Base-by-base conservation (phyloP, 2,113 vertebrate genomes). In the Eptesicus fuscus region DNA sequence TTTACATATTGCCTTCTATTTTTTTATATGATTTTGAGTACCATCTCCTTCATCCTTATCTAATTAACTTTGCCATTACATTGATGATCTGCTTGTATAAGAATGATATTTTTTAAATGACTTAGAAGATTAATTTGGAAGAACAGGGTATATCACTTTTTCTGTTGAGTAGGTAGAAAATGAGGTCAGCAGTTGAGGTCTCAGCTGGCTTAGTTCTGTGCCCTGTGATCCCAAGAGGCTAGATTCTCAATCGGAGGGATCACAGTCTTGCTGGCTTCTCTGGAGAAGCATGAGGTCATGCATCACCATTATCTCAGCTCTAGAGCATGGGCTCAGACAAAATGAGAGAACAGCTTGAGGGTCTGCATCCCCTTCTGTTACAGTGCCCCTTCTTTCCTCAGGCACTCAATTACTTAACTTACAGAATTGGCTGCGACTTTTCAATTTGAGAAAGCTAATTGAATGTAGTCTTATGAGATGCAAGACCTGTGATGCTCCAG, bases 51-150 rank as follows among this genome's bases (percentile, higher is more conserved):
- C 74, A 83, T 92, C 51, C 70, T 93, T 86, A 89, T 80, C 69
- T 92, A 95, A 88, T 96, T 97, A 96, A 96, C 95, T 95, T 94
- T 86, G 42, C 93, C 88, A 97, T 95, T 95, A 93, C 74, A 70
- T 32, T 93, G 51, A 94, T 89, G 95, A 95, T 91, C 59, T 7
- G 14, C 74, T 94, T 96, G 30, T 47, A 69, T 93, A 44, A 94
- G 70, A 95, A 94, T 96, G 95, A 95, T 89, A 95, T 95, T n/a
- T 67, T 84, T 96, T 95, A 89, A 96, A 95, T 91, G 88, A 89
- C 88, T 96, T 93, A 79, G 67, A 94, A 94, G 83, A 97, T 96
- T 96, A 96, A 96, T 95, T 96, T 95, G 78, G 49, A 96, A 91
- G 85, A 83, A 80, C 44, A 83, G 35, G 94, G 44, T 83, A 65